Conservation (phyloP, 2,888 invertebrate species). For the Oscheius sp. region DNA sequence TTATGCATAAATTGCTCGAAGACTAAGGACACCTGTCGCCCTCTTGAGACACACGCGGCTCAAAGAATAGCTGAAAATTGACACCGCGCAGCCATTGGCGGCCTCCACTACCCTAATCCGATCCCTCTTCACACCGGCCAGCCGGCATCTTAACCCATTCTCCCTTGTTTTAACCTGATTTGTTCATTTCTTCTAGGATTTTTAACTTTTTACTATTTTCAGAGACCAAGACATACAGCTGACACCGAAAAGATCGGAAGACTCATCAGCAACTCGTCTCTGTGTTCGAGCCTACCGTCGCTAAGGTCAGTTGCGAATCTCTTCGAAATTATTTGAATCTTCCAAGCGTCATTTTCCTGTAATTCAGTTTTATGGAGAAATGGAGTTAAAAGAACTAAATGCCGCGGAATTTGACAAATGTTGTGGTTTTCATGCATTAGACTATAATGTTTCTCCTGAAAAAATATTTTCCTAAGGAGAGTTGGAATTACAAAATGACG, state of each 20-base stretch:
- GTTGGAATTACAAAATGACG: too few relatives aligned
- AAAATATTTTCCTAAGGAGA: too few relatives aligned
- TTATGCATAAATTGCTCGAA: too few relatives aligned
- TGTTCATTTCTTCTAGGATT: too few relatives aligned
- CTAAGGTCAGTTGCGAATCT: slow-evolving; percentile 31
- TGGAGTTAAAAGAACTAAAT: too few relatives aligned
- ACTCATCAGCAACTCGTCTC: slow-evolving; percentile 44
- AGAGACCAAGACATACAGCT: slow-evolving; percentile 1
- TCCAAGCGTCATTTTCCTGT: too few relatives aligned
- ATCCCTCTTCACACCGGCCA: background rate
- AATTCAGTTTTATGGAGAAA: too few relatives aligned
- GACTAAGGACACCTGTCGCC: slow-evolving; percentile 23
- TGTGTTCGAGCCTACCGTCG: slow-evolving; percentile 50
- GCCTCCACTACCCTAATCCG: slow-evolving; percentile 14
- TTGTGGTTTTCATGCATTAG: too few relatives aligned
- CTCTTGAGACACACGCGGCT: background rate
- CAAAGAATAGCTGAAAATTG: slow-evolving; percentile 21
- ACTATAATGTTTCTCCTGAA: too few relatives aligned
- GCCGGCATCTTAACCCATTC: background rate
- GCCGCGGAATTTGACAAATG: too few relatives aligned
- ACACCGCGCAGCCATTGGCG: slow-evolving; percentile 13
- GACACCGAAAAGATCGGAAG: slow-evolving; percentile 42
- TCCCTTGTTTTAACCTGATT: background rate
- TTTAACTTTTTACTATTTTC: background rate
- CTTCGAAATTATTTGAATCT: too few relatives aligned